Conservation (phyloP, 2,113 vertebrate genomes). For the Oncorhynchus keta region DNA sequence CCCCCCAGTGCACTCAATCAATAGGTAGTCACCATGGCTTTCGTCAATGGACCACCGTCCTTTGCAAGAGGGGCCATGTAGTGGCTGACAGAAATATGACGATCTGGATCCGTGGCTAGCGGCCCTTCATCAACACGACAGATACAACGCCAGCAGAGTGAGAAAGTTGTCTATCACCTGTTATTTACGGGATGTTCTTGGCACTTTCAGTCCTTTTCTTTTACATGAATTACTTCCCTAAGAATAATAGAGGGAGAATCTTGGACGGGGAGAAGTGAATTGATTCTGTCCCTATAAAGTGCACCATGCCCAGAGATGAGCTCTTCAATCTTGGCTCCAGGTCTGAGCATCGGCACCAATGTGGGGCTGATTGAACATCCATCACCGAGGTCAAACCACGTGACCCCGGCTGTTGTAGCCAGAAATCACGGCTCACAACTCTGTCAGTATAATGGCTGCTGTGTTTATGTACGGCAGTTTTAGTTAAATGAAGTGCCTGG, state of each 20-base stretch:
- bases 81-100: slow-evolving; percentile 56
- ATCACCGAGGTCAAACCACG: slow-evolving; percentile 33
- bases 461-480: neutral
- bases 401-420: slow-evolving; percentile 31
- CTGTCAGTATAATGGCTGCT: slow-evolving; percentile 17
- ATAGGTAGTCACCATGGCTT: slow-evolving; percentile 43
- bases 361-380: slow-evolving; percentile 37
- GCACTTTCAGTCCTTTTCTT: slow-evolving; percentile 57
- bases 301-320: slow-evolving; percentile 30
- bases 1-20: slow-evolving; percentile 51
- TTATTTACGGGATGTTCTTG: slow-evolving; percentile 54
- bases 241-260: slow-evolving; percentile 37
- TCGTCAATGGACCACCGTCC: slow-evolving; percentile 48
- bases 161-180: slow-evolving; percentile 54
- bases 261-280: slow-evolving; percentile 34
- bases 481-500: slow-evolving; percentile 36
- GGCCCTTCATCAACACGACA: slow-evolving; percentile 67
- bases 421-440: slow-evolving; percentile 30
- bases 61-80: slow-evolving; percentile 29
- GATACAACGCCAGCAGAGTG: slow-evolving; percentile 49
- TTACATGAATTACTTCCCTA: slow-evolving; percentile 66
- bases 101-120: slow-evolving; percentile 47
- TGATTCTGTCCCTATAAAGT: slow-evolving; percentile 37
- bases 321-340: slow-evolving; percentile 44
- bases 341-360: slow-evolving; percentile 16